A percentile compares a stretch with the other conserved stretches of the same genome.
phyloP scores from a whole-genome alignment of 1,140 invertebrate species.

The Drosophila santomea region DNA sequence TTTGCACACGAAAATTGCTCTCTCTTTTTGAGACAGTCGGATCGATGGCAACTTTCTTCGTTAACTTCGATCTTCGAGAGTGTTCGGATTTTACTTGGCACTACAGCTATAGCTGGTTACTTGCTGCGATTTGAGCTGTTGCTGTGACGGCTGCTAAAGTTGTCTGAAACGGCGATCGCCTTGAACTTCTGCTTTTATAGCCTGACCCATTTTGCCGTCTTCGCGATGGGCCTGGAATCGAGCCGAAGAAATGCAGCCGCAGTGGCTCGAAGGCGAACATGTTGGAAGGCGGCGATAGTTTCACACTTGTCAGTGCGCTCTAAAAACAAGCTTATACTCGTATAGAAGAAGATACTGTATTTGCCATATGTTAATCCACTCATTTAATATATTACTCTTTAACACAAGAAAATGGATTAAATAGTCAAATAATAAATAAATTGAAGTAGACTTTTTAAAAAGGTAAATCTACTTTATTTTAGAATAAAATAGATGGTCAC shows the following conservation, averaged over 20 bases:
- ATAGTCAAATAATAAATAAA: neutral
- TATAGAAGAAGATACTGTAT: no score
- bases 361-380: no score
- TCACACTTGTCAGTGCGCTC: neutral
- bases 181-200: slow-evolving; percentile 87
- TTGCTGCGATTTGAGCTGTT: slow-evolving; percentile 11
- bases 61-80: slow-evolving; percentile 31
- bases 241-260: slow-evolving; percentile 67
- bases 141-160: slow-evolving; percentile 51
- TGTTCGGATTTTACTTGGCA: slow-evolving; percentile 48
- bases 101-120: neutral
- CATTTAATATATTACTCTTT: no score
- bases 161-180: slow-evolving; percentile 85
- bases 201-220: slow-evolving; percentile 85
- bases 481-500: neutral
- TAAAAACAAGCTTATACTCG: no score
- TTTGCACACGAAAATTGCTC: slow-evolving; percentile 55
- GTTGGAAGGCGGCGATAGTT: slow-evolving; percentile 23
- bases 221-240: slow-evolving; percentile 44
- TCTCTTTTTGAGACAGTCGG: slow-evolving; percentile 31
- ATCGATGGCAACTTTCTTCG: slow-evolving; percentile 60
- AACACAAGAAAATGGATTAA: no score
- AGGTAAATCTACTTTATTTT: neutral
- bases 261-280: slow-evolving; percentile 34
- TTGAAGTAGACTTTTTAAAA: no score